Base-by-base conservation (phyloP, 2,113 vertebrate species). In the Gymnocephalus cernua region DNA sequence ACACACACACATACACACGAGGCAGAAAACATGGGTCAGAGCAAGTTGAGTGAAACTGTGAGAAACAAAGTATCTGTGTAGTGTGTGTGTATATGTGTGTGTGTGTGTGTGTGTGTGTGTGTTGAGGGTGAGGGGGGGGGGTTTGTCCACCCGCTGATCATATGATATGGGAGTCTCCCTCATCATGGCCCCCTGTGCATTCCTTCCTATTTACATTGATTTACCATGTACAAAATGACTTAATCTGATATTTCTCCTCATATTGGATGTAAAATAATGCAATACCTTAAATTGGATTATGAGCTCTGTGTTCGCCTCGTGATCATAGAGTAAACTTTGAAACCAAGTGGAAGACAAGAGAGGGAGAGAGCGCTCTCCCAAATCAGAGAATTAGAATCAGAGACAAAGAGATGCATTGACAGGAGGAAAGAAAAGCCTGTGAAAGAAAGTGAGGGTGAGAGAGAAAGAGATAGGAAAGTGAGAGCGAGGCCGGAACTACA, bases 321-420 rank as follows among this genome's bases (percentile, higher is more conserved):
- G 71, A 83, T 89, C 63, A 44, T 15, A 8, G 32, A 14, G 82
- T 61, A 54, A 82, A 87, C 84, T 80, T 88, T 89, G 63, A 81
- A 89, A 77, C 11, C 18, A 3, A 66, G 47, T 15, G 27, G 18
- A 48, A 53, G 47, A 64, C 66, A 53, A 25, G 50, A 47, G 44
- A 79, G 12, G 18, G 41, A 18, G 15, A 25, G 35, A 21, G 38
- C 0, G 62, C 51, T 66, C 71, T 72, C 61, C 47, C 35, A 50
- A 82, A 85, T 80, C 45, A 76, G 76, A 79, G 72, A 64, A 65
- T 41, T 14, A 41, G 67, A 88, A 88, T 83, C 76, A 83, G 74
- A 85, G 80, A 89, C 81, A 82, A 91, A 86, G 75, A 77, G 74
- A 85, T 53, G 67, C 88, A 78, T 14, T 82, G 86, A 83, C 57